A percentile compares a stretch with the other conserved stretches of the same genome.
phyloP scores from a whole-genome alignment of 2,113 vertebrate genomes.

The Ptilonorhynchus violaceus region DNA sequence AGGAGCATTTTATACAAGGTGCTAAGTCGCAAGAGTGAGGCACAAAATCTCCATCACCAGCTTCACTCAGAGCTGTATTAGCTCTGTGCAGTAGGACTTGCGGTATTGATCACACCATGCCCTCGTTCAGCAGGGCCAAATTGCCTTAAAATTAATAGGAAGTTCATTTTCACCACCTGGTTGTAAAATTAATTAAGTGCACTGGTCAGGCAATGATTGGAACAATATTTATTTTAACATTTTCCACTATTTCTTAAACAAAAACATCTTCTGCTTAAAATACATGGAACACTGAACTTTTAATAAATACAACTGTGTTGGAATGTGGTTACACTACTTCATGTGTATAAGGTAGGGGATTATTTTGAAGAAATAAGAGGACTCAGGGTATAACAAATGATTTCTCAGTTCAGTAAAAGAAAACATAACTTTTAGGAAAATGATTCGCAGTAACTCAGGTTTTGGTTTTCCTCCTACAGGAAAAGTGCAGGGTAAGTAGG shows the following conservation, averaged over 20 bases:
- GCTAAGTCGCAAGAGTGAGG: background rate
- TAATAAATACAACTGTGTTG: constrained; percentile 31
- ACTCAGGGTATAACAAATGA: constrained; percentile 3
- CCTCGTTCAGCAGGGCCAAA: background rate
- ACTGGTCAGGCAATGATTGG: background rate
- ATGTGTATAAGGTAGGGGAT: background rate
- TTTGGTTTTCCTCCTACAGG: constrained; percentile 53
- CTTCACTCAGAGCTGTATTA: background rate
- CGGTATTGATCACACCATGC: background rate
- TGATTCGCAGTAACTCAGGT: background rate
- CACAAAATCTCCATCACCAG: background rate
- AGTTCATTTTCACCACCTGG: constrained; percentile 22
- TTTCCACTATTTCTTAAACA: constrained; percentile 29
- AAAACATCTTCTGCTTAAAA: constrained; percentile 42
- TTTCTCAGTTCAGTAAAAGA: constrained; percentile 51
- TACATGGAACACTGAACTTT: constrained; percentile 6
- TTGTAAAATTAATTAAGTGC: constrained; percentile 46
- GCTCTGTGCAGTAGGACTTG: accelerated
- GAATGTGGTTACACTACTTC: constrained; percentile 36
- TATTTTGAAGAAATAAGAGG: constrained; percentile 45
- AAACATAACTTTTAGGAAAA: constrained; percentile 57
- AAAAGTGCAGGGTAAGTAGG: constrained; percentile 27
- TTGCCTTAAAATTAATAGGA: background rate
- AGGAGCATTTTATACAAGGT: background rate
- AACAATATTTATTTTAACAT: constrained; percentile 52